Percentiles rank a stretch among this genome's conserved stretches.
Evolutionary conservation across 2,888 invertebrate species (phyloP).

Genomic region (Timema cristinae): DNA sequence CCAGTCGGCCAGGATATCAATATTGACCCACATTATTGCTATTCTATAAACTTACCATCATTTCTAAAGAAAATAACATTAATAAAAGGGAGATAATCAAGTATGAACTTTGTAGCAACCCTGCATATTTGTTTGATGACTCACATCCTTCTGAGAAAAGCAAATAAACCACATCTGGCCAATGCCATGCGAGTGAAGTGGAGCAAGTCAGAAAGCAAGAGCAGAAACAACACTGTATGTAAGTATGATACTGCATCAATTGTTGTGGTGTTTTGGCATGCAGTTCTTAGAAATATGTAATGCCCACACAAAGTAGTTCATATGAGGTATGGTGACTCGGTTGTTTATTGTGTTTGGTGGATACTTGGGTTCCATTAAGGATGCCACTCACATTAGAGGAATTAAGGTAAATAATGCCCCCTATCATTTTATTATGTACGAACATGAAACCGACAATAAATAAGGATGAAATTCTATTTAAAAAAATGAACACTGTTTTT

Average conservation of each 20-base stretch:
- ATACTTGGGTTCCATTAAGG: constrained; percentile 1
- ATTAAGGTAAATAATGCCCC: background rate
- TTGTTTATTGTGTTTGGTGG: background rate
- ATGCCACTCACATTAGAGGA: background rate
- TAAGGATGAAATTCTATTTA: background rate
- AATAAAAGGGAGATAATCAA: background rate
- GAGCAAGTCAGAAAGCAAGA: background rate
- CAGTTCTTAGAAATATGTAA: background rate
- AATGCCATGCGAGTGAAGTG: background rate
- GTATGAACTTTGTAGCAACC: background rate
- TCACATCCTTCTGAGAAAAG: background rate
- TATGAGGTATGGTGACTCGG: background rate
- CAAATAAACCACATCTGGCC: background rate
- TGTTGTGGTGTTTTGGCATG: background rate
- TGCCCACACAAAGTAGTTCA: background rate
- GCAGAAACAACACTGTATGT: background rate
- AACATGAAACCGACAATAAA: background rate
- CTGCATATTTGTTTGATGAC: background rate
- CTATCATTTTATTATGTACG: background rate
- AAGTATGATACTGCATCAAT: background rate
- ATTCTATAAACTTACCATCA: background rate
- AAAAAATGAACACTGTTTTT: background rate
- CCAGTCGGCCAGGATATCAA: background rate
- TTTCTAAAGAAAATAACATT: background rate
- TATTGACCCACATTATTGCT: background rate